Conservation (phyloP, 2,113 vertebrate genomes). For the Nanorana parkeri region DNA sequence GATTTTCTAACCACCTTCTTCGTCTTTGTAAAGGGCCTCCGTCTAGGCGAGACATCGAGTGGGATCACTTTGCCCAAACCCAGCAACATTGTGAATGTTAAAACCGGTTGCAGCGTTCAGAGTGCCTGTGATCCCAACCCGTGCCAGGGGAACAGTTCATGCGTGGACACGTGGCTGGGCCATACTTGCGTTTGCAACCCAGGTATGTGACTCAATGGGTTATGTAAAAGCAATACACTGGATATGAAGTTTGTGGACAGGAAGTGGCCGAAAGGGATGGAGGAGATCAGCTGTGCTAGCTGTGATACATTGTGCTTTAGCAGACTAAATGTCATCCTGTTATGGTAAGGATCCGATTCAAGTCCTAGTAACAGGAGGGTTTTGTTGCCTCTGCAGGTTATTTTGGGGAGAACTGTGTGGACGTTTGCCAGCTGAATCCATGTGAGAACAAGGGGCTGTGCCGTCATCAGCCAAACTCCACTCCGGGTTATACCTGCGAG, state of each 20-base stretch:
- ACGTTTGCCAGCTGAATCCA: conserved; percentile 91
- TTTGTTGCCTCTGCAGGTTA: conserved; percentile 76
- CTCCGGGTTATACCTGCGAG: conserved; percentile 90
- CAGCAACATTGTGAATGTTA: conserved; percentile 83
- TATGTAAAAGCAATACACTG: not conserved
- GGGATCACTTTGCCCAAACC: conserved; percentile 83
- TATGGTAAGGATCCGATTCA: too few species aligned
- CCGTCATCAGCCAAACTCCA: conserved; percentile 82
- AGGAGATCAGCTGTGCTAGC: too few species aligned
- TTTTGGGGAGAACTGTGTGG: conserved; percentile 87
- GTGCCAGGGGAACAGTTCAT: conserved; percentile 86
- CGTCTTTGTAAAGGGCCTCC: conserved; percentile 82
- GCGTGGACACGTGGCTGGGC: conserved; percentile 89
- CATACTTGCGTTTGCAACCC: conserved; percentile 87
- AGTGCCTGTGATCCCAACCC: conserved; percentile 86
- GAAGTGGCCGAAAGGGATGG: too few species aligned
- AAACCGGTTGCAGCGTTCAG: conserved; percentile 84
- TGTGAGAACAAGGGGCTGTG: conserved; percentile 94
- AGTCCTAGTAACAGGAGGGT: not conserved
- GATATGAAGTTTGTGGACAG: too few species aligned
- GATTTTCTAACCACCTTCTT: not conserved
- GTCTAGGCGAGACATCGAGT: conserved; percentile 83
- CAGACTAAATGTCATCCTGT: too few species aligned
- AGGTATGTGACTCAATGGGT: conserved; percentile 71
- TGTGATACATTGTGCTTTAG: too few species aligned